phyloP scores from a whole-genome alignment of 2,113 vertebrate genomes.

The Myodes glareolus region DNA sequence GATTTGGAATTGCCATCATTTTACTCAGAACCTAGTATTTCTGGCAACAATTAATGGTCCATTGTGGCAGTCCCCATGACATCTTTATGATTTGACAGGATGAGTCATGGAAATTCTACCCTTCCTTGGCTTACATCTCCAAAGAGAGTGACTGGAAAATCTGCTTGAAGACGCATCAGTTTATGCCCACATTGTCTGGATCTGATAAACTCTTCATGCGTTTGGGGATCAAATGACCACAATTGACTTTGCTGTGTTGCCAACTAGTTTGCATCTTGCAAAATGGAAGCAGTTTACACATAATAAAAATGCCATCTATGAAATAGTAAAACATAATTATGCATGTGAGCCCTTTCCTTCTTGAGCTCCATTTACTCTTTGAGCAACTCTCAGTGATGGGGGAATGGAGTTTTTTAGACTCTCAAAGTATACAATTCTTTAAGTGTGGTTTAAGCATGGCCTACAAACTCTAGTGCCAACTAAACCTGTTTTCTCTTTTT shows the following conservation, averaged over 20 bases:
- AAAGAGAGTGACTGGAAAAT: slow-evolving; percentile 72
- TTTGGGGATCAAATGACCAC: slow-evolving; percentile 57
- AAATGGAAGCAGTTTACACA: slow-evolving; percentile 77
- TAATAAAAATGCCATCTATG: slow-evolving; percentile 68
- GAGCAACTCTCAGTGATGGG: not conserved
- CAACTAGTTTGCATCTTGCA: slow-evolving; percentile 76
- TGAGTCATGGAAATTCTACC: slow-evolving; percentile 69
- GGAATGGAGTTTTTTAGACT: slow-evolving; percentile 41
- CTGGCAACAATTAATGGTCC: slow-evolving; percentile 67
- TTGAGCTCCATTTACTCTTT: slow-evolving; percentile 25
- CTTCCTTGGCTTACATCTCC: slow-evolving; percentile 23
- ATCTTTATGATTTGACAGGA: slow-evolving; percentile 71
- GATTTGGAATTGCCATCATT: slow-evolving; percentile 30
- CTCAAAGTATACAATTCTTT: not conserved
- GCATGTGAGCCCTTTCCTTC: slow-evolving; percentile 34
- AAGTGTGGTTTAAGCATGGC: not conserved
- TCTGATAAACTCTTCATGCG: slow-evolving; percentile 71
- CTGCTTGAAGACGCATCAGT: slow-evolving; percentile 52
- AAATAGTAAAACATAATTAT: slow-evolving; percentile 61
- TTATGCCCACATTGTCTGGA: slow-evolving; percentile 74
- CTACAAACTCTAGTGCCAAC: not conserved
- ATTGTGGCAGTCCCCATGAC: slow-evolving; percentile 61
- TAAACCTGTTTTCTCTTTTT: not conserved
- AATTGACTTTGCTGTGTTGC: slow-evolving; percentile 68
- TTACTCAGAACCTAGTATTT: slow-evolving; percentile 37